Base-by-base conservation (phyloP, 2,888 invertebrate genomes). In the Drosophila aldrichi region DNA sequence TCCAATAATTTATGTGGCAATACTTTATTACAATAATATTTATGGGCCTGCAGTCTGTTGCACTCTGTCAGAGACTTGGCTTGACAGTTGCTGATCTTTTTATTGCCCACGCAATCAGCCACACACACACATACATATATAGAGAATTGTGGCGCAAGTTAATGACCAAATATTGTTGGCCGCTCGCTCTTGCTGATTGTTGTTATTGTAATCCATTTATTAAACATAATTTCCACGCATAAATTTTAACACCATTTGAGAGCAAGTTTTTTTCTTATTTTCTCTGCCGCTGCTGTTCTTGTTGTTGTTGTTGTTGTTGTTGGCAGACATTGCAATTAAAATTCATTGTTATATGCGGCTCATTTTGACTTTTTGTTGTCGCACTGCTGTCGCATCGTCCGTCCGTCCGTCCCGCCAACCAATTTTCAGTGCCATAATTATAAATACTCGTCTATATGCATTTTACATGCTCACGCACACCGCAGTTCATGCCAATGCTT, bases 201-300 rank as follows among this genome's bases (percentile, higher is more conserved):
- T 74, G 77, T 76, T 81, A 72, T 89, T 90, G 90, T 79, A 81
- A 74, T 81, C 70, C 88, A 89, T 90, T 89, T 90, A 89, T 86
- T 87, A 87, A 90, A 87, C 83, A 84, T 80, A 76, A 86, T 87
- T 89, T 89, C 74, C 65, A 61, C 58, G 79, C 76, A 71, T 89
- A 83, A 81, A 87, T 89, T 90, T 73, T 67, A 73, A 51, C 66
- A 70, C 64, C 68, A 77, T 68, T 77, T 67, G 65, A 66, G 58
- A 52, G 59, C 32, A 25, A 32, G 29, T 72, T 59, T 54, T 54
- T 29, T 25, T 25, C 12, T 25, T 10, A 12, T 25, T 48, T 40
- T 55, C 58, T 56, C 22, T 44, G 46, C 34, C 61, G 51, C n/a
- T 41, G 18, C 32, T 68, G 44, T 14, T 64, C 22, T 44, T 61